Percentiles rank a stretch among this genome's conserved stretches.
Conservation (phyloP, 2,888 invertebrate genomes). For the Hemithea aestivaria region DNA sequence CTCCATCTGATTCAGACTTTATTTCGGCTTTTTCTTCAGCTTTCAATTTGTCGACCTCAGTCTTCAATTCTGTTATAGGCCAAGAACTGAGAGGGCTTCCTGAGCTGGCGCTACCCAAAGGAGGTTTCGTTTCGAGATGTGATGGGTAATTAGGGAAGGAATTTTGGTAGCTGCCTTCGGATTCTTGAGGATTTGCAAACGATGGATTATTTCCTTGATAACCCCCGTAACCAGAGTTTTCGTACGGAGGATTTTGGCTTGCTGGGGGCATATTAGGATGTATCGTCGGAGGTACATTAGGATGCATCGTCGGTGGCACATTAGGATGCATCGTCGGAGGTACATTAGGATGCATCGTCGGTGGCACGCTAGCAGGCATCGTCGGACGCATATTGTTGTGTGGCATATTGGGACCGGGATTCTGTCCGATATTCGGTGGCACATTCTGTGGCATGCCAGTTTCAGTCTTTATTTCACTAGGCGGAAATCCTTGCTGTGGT, state of each 20-base stretch:
- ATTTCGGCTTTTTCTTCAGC: conserved; percentile 67
- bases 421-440: conserved; percentile 14
- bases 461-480: conserved; percentile 23
- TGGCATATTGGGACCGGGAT: conserved; percentile 22
- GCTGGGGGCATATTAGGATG: conserved; percentile 45
- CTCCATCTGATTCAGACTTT: conserved; percentile 75
- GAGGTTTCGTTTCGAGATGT: conserved; percentile 62
- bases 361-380: too few relatives aligned
- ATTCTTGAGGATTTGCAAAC: conserved; percentile 46
- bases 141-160: conserved; percentile 54
- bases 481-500: conserved; percentile 9
- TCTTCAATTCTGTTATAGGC: conserved; percentile 68
- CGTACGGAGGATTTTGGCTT: conserved; percentile 41
- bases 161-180: conserved; percentile 43
- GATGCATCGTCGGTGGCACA: conserved; percentile 35
- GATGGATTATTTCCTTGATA: conserved; percentile 47
- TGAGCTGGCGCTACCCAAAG: conserved; percentile 58
- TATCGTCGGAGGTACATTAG: conserved; percentile 41
- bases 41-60: conserved; percentile 66
- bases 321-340: conserved; percentile 37
- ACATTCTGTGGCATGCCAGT: conserved; percentile 17
- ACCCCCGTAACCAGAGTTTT: conserved; percentile 42
- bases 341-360: conserved; percentile 26
- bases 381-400: conserved; percentile 26
- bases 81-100: conserved; percentile 64